Conservation (phyloP, 2,113 vertebrate species). For the Pogonocichla stellata region DNA sequence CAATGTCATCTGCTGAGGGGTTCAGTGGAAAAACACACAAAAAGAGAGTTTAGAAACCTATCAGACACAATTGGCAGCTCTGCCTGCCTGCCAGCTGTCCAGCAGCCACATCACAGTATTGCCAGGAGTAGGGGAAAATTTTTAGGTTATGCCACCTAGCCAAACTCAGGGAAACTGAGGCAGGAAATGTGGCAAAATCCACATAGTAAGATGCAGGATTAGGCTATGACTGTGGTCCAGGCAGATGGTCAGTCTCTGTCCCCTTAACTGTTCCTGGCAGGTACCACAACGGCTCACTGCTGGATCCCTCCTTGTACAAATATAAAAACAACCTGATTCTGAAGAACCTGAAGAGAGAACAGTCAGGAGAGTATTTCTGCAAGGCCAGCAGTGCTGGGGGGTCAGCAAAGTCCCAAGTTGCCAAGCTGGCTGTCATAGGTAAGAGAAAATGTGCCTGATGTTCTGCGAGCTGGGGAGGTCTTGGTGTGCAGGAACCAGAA, state of each 20-base stretch:
- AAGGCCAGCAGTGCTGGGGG: constrained; percentile 87
- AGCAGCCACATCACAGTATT: background rate
- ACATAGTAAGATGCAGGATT: background rate
- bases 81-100: background rate
- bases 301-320: constrained; percentile 78
- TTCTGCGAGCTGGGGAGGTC: background rate
- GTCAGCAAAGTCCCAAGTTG: constrained; percentile 83
- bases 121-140: background rate
- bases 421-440: constrained; percentile 87
- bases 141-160: background rate
- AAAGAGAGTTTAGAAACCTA: background rate
- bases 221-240: background rate
- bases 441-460: background rate
- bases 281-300: constrained; percentile 89
- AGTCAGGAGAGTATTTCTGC: constrained; percentile 91
- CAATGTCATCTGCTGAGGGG: background rate
- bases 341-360: constrained; percentile 79
- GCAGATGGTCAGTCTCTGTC: background rate
- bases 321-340: constrained; percentile 85
- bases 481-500: background rate
- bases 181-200: background rate
- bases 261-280: constrained; percentile 64
- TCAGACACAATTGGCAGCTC: background rate
- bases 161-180: background rate
- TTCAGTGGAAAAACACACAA: background rate